Percentiles rank a stretch among this genome's conserved stretches.
These are phyloP conservation scores for Nycticebus coucang DNA, from an alignment of 2,113 vertebrate genomes.

Conservation along the genomic window DNA sequence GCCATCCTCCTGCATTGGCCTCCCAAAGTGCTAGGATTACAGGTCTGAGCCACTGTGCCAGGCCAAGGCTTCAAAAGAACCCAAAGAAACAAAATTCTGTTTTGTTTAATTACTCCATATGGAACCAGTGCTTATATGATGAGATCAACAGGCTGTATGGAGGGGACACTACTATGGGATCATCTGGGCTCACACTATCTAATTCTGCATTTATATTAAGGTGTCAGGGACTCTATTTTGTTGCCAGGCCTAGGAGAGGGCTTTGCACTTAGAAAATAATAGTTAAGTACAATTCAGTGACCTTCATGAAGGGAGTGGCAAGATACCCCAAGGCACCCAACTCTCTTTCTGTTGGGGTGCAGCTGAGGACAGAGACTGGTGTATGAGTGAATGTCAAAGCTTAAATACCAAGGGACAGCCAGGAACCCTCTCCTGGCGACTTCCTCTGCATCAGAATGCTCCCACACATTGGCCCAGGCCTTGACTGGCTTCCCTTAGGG, in stretches of 20 bases:
- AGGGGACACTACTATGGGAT: background rate
- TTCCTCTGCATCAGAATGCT: background rate
- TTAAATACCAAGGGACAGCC: background rate
- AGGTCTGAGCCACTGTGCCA: no score
- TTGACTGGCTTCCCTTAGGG: background rate
- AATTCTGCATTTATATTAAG: background rate
- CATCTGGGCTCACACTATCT: background rate
- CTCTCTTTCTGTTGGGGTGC: background rate
- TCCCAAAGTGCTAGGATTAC: no score
- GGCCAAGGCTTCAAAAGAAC: background rate
- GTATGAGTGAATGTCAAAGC: background rate
- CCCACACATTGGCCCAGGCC: background rate
- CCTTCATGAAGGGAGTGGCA: background rate
- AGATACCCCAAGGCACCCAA: background rate
- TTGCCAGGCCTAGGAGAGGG: background rate
- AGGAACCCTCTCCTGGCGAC: background rate
- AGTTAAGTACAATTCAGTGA: background rate
- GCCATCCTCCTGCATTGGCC: no score
- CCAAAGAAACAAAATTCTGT: slow-evolving; percentile 6
- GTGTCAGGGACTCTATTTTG: background rate
- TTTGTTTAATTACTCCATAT: background rate
- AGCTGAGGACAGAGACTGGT: background rate
- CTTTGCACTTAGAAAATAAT: background rate
- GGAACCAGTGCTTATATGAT: background rate
- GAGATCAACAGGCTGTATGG: background rate